These are phyloP conservation scores for Chrysomallon squamiferum DNA, from an alignment of 1,140 invertebrate genomes.

Conservation along the genomic window DNA sequence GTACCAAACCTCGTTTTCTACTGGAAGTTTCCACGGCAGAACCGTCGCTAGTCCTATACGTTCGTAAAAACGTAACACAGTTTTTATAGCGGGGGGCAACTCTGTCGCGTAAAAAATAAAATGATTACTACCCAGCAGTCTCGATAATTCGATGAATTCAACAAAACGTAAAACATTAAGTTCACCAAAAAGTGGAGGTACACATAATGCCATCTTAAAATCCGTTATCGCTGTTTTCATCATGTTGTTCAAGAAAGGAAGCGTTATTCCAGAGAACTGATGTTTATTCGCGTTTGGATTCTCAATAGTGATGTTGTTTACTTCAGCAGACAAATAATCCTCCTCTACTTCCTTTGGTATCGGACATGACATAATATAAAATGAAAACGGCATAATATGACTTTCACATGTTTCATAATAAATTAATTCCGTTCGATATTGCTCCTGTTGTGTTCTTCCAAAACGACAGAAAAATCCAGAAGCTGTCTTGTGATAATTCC, in stretches of 20 bases:
- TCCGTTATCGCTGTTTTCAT: not conserved
- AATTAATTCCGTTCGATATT: not conserved
- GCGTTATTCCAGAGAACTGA: not conserved
- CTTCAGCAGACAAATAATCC: not conserved
- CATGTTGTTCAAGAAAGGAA: not conserved
- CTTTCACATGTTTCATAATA: conserved; percentile 43
- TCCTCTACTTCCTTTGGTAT: conserved; percentile 10
- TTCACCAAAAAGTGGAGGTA: conserved; percentile 45
- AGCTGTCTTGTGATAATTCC: not conserved
- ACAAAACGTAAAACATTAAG: conserved; percentile 26
- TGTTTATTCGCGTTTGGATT: not conserved
- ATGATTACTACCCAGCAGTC: conserved; percentile 43
- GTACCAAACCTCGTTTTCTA: conserved; percentile 38
- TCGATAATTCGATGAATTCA: conserved; percentile 48
- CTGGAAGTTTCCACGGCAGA: conserved; percentile 32
- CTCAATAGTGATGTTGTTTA: not conserved
- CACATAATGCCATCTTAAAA: conserved; percentile 25
- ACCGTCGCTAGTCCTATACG: conserved; percentile 21
- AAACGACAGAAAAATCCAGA: not conserved
- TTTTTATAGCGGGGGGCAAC: conserved; percentile 15
- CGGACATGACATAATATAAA: conserved; percentile 30
- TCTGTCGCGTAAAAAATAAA: conserved; percentile 40
- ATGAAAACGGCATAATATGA: conserved; percentile 31
- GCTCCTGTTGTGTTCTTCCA: not conserved
- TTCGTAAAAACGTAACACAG: conserved; percentile 33